Evolutionary conservation across 1,140 invertebrate species (phyloP), one percentile per base, ranked within the genome.

Genomic region (Plectrocnemia conspersa): DNA sequence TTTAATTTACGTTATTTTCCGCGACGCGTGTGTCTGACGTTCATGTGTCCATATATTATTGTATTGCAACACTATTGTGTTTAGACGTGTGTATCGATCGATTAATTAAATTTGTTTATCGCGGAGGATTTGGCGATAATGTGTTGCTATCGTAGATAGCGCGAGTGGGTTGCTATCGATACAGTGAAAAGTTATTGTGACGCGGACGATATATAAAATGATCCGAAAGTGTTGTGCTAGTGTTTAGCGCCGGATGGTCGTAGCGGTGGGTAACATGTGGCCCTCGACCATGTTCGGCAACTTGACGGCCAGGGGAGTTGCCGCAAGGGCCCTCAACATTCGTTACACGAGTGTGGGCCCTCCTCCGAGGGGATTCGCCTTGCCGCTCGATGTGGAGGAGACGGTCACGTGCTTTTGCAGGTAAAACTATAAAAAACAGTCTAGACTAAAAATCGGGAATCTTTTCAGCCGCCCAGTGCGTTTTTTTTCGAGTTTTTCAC

Each of bases 371-470:
- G 64, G 50, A 66, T 68, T 74, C 54, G 71, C 74, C 29, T 67
- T 79, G 57, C 76, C 80, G 4, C 69, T 83, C 56, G 83, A 85
- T 63, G 73, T 82, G 54, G 84, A 86, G 69, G 81, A 84, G 67
- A 84, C 83, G 16, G 81, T 85, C 66, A 83, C 82, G 55, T 86
- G 83, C 68, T 86, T 85, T 70, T 85, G 84, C 78, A 82, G 84
- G 82, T 85, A 69, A 59, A 57, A 33, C 32, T n/a, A n/a, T n/a
- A n/a, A n/a, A n/a, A n/a, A n/a, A n/a, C n/a, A n/a, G n/a, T n/a
- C n/a, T n/a, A n/a, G n/a, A n/a, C n/a, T n/a, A n/a, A n/a, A n/a
- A n/a, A n/a, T n/a, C n/a, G n/a, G n/a, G n/a, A n/a, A n/a, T n/a
- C n/a, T n/a, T n/a, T n/a, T n/a, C n/a, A n/a, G n/a, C n/a, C n/a